These are phyloP conservation scores for Brachymystax lenok DNA, from an alignment of 2,797 vertebrate species.

Conservation along the genomic window DNA sequence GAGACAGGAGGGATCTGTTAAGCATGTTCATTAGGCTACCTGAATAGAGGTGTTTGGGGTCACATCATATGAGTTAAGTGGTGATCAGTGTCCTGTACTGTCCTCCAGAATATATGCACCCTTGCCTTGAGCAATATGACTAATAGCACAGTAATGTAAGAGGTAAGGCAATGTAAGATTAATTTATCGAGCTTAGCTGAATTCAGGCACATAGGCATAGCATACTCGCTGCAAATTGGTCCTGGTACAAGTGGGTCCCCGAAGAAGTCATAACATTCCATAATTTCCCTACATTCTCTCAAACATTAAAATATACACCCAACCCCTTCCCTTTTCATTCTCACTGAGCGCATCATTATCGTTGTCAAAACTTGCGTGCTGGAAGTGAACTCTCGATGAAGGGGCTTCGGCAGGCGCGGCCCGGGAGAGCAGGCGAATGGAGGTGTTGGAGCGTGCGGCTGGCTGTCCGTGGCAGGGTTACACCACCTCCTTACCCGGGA, in stretches of 20 bases:
- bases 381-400: conserved; percentile 56
- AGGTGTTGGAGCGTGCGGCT: conserved; percentile 52
- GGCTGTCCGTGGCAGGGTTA: conserved; percentile 43
- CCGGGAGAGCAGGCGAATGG: conserved; percentile 40
- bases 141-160: conserved; percentile 9
- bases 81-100: neutral
- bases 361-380: conserved; percentile 65
- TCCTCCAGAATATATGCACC: neutral
- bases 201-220: neutral
- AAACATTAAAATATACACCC: neutral
- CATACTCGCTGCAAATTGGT: conserved; percentile 36
- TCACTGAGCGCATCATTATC: conserved; percentile 65
- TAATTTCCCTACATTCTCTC: conserved; percentile 41
- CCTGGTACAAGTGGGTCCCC: conserved; percentile 36
- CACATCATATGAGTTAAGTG: neutral
- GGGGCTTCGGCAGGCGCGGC: conserved; percentile 37
- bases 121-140: neutral
- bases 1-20: neutral
- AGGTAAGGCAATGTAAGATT: neutral
- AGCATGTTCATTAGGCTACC: neutral
- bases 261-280: conserved; percentile 22
- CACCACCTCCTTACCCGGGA: conserved; percentile 73
- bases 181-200: conserved; percentile 32
- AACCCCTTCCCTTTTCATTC: conserved; percentile 53
- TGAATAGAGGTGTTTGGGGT: neutral